Evolutionary conservation across 2,113 vertebrate genomes (phyloP), one percentile per base, ranked within the genome.

Genomic region (Chascanopsetta lugubris): DNA sequence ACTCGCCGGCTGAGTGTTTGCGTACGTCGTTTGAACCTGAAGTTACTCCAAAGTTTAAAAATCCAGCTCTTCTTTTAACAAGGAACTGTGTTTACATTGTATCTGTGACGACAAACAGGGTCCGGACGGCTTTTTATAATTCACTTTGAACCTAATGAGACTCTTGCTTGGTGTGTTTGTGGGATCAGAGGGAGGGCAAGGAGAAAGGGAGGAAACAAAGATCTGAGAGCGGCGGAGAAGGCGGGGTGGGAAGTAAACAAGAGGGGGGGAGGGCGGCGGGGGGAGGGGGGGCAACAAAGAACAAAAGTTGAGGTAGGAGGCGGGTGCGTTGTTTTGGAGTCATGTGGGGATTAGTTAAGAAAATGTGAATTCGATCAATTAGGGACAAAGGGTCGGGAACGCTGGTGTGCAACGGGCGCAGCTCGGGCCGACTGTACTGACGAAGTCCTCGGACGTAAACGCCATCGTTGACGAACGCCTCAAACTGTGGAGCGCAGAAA

Each of bases 381-480:
- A 12, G 40, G 46, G 11, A 49, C 20, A 50, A 18, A 18, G 5
- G 26, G 6, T 34, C 48, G 32, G 15, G 54, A 49, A 21, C 27
- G 55, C n/a, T n/a, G 12, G 2, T 38, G 34, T 17, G 34, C 0
- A 38, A 15, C 34, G 15, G 34, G 34, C 12, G 34, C 13, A 38
- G 13, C 43, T n/a, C 3, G 27, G 61, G 57, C 49, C 7, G 11
- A 38, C 21, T 69, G 6, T 69, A 38, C 34, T 38, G 13, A 38
- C 12, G 34, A 38, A 1, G 34, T 38, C 34, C 34, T 38, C 4
- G 8, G 48, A 53, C 49, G 54, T 69, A 46, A 61, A 65, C 48
- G 57, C 27, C 11, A 8, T 15, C 43, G 21, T 40, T 71, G 71
- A 75, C 60, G 57, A 82, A 71, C 56, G 42, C 42, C 11, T 9